A percentile compares a stretch with the other conserved stretches of the same genome.
Evolutionary conservation across 1,140 invertebrate genomes (phyloP).

Genomic region (Hestina assimilis): DNA sequence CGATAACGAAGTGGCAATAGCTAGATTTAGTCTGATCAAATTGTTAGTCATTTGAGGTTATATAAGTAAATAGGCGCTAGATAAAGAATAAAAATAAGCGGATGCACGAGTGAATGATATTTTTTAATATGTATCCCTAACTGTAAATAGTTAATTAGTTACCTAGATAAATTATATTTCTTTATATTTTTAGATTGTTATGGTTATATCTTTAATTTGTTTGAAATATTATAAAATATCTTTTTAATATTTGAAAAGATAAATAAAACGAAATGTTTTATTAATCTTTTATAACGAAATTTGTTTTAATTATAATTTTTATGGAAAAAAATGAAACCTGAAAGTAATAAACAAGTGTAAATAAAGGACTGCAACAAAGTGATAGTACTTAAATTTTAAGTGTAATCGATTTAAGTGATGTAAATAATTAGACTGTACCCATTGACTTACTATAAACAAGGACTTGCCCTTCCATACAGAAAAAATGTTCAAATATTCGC

Average conservation of each 20-base stretch:
- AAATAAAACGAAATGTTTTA: conserved; percentile 13
- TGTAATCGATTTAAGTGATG: conserved; percentile 9
- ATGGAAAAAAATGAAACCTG: conserved; percentile 23
- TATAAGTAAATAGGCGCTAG: conserved; percentile 33
- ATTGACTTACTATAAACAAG: too few relatives aligned
- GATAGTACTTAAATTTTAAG: conserved; percentile 40
- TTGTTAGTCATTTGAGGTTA: conserved; percentile 27
- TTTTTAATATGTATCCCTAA: conserved; percentile 45
- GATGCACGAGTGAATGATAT: conserved; percentile 41
- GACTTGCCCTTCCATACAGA: conserved; percentile 12
- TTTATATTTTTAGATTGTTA: conserved; percentile 34
- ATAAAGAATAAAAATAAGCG: background rate
- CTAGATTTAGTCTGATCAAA: conserved; percentile 41
- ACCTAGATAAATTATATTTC: conserved; percentile 65
- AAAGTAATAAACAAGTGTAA: conserved; percentile 34
- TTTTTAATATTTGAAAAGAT: conserved; percentile 7
- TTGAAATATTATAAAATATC: conserved; percentile 19
- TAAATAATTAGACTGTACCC: conserved; percentile 19
- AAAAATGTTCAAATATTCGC: conserved; percentile 1
- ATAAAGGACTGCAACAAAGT: conserved; percentile 55
- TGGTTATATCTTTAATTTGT: conserved; percentile 32
- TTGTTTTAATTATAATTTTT: conserved; percentile 27
- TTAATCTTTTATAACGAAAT: conserved; percentile 12
- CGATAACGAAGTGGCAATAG: conserved; percentile 39
- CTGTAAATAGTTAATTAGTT: conserved; percentile 53